These are phyloP conservation scores for Turritopsis dohrnii DNA, from an alignment of 30 jellyfish, hydroid and myxozoan genomes.

Conservation along the genomic window DNA sequence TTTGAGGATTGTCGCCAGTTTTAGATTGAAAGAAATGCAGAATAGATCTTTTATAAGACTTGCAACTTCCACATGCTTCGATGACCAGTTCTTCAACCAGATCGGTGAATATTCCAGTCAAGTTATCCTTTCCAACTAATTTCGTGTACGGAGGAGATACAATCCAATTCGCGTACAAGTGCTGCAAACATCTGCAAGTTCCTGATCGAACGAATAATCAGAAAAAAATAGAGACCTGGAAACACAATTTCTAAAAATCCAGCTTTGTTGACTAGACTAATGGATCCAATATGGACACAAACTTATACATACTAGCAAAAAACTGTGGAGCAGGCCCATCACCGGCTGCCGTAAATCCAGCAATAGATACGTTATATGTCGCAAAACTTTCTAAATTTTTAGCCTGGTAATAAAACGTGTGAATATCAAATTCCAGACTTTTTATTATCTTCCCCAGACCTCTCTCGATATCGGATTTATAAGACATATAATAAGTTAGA, in stretches of 20 bases:
- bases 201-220: slow-evolving; percentile 25
- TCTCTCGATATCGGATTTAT: slow-evolving; percentile 21
- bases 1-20: slow-evolving; percentile 35
- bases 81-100: slow-evolving; percentile 38
- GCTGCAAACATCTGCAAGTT: slow-evolving; percentile 54
- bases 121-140: slow-evolving; percentile 5
- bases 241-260: background rate
- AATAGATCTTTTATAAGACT: slow-evolving; percentile 20
- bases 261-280: background rate
- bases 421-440: slow-evolving; percentile 1
- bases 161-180: slow-evolving; percentile 51
- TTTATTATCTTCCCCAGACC: background rate
- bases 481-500: slow-evolving; percentile 1
- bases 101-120: slow-evolving; percentile 45
- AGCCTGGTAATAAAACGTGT: slow-evolving; percentile 11
- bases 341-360: slow-evolving; percentile 31
- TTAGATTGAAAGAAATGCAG: slow-evolving; percentile 48
- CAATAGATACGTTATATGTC: slow-evolving; percentile 15
- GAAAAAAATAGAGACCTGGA: background rate
- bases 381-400: background rate
- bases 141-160: slow-evolving; percentile 43
- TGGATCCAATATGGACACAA: background rate
- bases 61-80: slow-evolving; percentile 48
- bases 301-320: slow-evolving; percentile 19
- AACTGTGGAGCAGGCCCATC: slow-evolving; percentile 33